Base-by-base conservation (phyloP, 2,888 invertebrate species). In the Agonum fuliginosum region DNA sequence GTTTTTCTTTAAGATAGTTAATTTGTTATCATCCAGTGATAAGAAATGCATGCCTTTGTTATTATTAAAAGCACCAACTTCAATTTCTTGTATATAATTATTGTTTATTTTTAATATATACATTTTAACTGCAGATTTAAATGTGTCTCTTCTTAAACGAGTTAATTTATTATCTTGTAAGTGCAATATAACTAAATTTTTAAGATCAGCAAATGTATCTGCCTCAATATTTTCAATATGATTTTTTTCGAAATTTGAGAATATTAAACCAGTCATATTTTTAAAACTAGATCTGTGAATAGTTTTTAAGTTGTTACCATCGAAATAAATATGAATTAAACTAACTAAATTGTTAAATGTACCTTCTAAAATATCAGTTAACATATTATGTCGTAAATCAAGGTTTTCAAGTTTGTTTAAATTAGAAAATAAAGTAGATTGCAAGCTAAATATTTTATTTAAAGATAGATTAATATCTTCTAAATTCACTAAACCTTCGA, bases 161-260 rank as follows among this genome's bases (percentile, higher is more conserved):
- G 77, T 77, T 14, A 77, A 58, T 14, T 77, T 70, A 41, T 77
- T 77, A 10, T 70, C 37, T 27, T 54, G 22, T 27, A 77, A 22
- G 41, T 41, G 12, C 17, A 77, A 14, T 24, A 58, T 77, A 27
- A 41, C 34, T 41, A 77, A 58, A 54, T 24, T 77, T 70, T 54
- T 22, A 2, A 77, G 58, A 70, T 70, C 77, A 8, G 41, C 41
- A 77, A 77, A 77, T 10, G 77, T 70, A 10, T 77, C 77, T 17
- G 43, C 8, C 14, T 77, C 77, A 27, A 77, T 37, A 20, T n/a
- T 43, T 27, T 54, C 20, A 20, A 77, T 77, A 43, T 77, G 30
- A 43, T 58, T 41, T 8, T 37, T 37, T 27, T 54, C 41, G 17
- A 77, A 58, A 69, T 37, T 70, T 27, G 70, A 58, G 27, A 41